Conservation (phyloP, 2,797 vertebrate species). For the Danio choprae region DNA sequence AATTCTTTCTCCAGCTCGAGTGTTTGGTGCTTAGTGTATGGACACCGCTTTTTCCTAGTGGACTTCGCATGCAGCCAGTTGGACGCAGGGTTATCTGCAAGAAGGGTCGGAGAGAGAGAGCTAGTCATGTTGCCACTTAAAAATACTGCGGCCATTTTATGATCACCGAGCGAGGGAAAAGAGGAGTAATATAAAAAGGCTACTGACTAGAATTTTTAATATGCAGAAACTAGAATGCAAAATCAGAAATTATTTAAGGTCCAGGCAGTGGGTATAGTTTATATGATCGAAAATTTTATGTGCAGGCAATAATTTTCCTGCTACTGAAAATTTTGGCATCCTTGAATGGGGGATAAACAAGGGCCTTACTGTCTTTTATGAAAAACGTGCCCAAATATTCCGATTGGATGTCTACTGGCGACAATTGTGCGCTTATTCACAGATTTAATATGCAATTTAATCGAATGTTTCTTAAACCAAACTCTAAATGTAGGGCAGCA, state of each 20-base stretch:
- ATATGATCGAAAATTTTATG: constrained; percentile 4
- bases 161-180: constrained; percentile 31
- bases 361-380: constrained; percentile 14
- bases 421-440: constrained; percentile 5
- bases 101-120: constrained; percentile 66
- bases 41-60: constrained; percentile 95
- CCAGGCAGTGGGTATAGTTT: neutral
- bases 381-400: neutral
- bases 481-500: neutral
- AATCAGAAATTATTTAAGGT: neutral
- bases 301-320: constrained; percentile 9
- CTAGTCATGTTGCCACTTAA: constrained; percentile 57
- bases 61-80: constrained; percentile 98
- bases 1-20: constrained; percentile 98
- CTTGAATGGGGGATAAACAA: constrained; percentile 23
- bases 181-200: constrained; percentile 30
- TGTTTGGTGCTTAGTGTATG: constrained; percentile 96
- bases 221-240: neutral
- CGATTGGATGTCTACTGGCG: constrained; percentile 1
- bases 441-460: neutral
- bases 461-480: neutral
- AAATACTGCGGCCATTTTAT: constrained; percentile 63
- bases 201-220: constrained; percentile 7
- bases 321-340: constrained; percentile 5
- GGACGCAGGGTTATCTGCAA: constrained; percentile 91